Evolutionary conservation across 2,888 invertebrate genomes (phyloP), one percentile per base, ranked within the genome.

Genomic region (Pycnomerus fuliginosus): DNA sequence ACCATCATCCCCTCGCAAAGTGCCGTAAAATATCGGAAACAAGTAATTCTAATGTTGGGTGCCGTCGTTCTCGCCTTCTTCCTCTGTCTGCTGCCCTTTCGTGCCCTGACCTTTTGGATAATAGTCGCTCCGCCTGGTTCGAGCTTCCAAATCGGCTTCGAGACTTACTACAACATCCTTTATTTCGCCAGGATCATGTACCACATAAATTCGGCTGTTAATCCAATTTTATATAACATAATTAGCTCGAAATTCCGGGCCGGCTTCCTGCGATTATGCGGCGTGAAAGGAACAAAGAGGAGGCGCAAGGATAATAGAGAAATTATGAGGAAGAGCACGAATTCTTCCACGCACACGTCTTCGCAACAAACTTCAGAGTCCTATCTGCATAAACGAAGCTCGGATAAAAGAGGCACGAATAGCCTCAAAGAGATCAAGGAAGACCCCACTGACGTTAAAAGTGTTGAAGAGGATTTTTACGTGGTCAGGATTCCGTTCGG

Each of bases 51-150:
- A 36, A 93, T 93, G 93, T 74, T 94, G 17, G 90, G 88, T 3
- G 88, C 91, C 0, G 93, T 94, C 0, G 92, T 94, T 0, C 69
- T 91, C 16, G 89, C 90, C 33, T 96, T 95, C 73, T 95, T 96
- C 71, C 73, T 93, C 36, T 94, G 93, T 65, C 77, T 95, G 27
- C 73, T 95, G 45, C 95, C 95, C 0, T 92, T 94, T 70, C 83
- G 91, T 50, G 88, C 92, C 1, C 78, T 95, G 28, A 91, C 87
- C 1, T 73, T 95, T 29, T 93, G 90, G 89, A 85, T 91, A 44
- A 87, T 94, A 39, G 79, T 87, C 44, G 85, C 84, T 29, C 85
- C 88, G 16, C 77, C 82, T 1, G 84, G 86, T 62, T 67, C 72
- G 1, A 70, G 78, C 25, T 65, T 75, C 32, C 65, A 80, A 31